Conservation (phyloP, 2,888 invertebrate species). For the Nysson spinosus region DNA sequence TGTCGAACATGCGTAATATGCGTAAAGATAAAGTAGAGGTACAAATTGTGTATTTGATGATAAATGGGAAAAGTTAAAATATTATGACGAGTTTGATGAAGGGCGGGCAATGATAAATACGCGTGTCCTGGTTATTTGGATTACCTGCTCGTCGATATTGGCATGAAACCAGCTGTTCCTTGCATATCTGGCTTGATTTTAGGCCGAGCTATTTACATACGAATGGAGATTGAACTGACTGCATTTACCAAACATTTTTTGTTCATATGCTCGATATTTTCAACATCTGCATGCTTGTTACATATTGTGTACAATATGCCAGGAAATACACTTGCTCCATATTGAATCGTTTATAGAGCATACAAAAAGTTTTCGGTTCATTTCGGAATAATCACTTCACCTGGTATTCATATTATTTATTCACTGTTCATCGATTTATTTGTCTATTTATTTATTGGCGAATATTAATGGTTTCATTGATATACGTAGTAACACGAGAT, state of each 20-base stretch:
- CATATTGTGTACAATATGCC: constrained; percentile 18
- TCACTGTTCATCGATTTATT: too few relatives aligned
- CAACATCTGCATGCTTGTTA: constrained; percentile 20
- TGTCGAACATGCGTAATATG: too few relatives aligned
- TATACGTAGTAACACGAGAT: too few relatives aligned
- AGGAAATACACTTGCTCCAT: neutral
- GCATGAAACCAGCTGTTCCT: constrained; percentile 55
- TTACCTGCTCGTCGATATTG: constrained; percentile 52
- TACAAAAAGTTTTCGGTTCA: neutral
- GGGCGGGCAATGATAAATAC: neutral
- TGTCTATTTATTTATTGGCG: too few relatives aligned
- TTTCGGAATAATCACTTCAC: too few relatives aligned
- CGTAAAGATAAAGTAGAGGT: too few relatives aligned
- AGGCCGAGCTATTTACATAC: constrained; percentile 53
- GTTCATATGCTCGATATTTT: constrained; percentile 30
- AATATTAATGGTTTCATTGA: too few relatives aligned
- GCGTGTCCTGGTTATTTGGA: constrained; percentile 27
- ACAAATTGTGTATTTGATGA: neutral
- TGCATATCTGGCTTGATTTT: constrained; percentile 49
- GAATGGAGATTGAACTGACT: constrained; percentile 50
- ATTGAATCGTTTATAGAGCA: constrained; percentile 16
- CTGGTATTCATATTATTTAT: too few relatives aligned
- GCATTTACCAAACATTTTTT: constrained; percentile 47
- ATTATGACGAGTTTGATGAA: constrained; percentile 30
- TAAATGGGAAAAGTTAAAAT: neutral